Percentiles rank a stretch among this genome's conserved stretches.
Evolutionary conservation across 2,888 invertebrate species (phyloP).

Genomic region (Trissoscelio sp.): DNA sequence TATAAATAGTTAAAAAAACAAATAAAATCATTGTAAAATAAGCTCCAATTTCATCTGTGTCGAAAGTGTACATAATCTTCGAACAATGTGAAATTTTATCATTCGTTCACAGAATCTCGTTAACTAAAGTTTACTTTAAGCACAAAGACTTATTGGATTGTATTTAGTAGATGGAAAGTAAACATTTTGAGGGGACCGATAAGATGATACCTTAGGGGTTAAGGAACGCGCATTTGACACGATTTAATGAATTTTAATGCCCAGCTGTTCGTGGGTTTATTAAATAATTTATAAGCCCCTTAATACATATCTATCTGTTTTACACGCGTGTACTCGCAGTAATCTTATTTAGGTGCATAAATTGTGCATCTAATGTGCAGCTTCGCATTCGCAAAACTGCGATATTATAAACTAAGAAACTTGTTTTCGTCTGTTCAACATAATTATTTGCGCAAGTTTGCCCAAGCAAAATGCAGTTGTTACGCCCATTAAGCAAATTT

Average conservation of each 20-base stretch:
- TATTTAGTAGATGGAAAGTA: conserved; percentile 14
- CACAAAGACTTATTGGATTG: conserved; percentile 4
- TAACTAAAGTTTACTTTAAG: conserved; percentile 3
- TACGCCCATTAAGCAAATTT: background rate
- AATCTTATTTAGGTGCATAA: conserved; percentile 30
- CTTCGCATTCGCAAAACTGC: background rate
- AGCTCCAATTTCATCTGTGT: too few relatives aligned
- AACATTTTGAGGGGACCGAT: background rate
- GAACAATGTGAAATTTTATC: background rate
- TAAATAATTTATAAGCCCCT: conserved; percentile 22
- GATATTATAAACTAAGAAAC: background rate
- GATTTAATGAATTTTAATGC: conserved; percentile 15
- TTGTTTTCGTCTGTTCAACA: conserved; percentile 7
- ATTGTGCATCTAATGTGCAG: background rate
- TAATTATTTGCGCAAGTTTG: conserved; percentile 15
- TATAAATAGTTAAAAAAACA: too few relatives aligned
- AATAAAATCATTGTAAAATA: too few relatives aligned
- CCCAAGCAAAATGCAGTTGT: background rate
- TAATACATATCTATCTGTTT: conserved; percentile 29
- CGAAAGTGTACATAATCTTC: background rate
- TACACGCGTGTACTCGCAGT: conserved; percentile 10
- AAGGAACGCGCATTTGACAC: conserved; percentile 8
- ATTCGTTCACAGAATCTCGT: background rate
- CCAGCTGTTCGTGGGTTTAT: background rate
- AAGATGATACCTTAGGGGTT: background rate